Evolutionary conservation across 2,888 invertebrate species (phyloP).

Genomic region (Crossocerus cetratus): DNA sequence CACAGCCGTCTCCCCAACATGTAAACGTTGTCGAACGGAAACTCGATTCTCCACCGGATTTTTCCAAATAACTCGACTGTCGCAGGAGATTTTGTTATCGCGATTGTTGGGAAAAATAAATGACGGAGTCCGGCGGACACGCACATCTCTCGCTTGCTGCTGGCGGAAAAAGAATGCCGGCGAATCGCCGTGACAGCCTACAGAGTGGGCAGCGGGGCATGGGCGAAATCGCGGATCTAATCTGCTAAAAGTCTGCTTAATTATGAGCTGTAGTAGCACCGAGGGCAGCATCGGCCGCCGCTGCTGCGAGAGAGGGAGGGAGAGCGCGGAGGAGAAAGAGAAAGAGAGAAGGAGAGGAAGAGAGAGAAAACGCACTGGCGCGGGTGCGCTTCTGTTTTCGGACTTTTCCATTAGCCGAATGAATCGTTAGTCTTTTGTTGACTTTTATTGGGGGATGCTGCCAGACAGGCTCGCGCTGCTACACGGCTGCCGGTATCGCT

Average conservation of each 20-base stretch:
- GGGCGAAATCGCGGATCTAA: slow-evolving; percentile 69
- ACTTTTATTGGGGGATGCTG: slow-evolving; percentile 76
- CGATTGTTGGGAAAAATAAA: not conserved
- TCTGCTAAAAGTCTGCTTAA: slow-evolving; percentile 77
- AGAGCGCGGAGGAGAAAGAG: slow-evolving; percentile 29
- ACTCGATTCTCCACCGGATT: not conserved
- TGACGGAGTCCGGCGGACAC: not conserved
- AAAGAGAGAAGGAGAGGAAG: slow-evolving; percentile 27
- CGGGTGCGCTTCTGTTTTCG: slow-evolving; percentile 73
- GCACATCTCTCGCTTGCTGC: slow-evolving; percentile 20
- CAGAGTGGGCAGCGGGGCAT: slow-evolving; percentile 24
- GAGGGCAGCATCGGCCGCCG: not conserved
- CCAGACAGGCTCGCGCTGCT: slow-evolving; percentile 47
- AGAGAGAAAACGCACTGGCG: slow-evolving; percentile 28
- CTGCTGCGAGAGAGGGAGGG: not conserved
- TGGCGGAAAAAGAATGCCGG: slow-evolving; percentile 42
- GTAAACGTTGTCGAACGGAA: not conserved
- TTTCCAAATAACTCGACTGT: not conserved
- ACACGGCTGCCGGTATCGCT: slow-evolving; percentile 20
- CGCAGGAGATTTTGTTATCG: not conserved
- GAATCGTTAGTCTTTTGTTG: slow-evolving; percentile 78
- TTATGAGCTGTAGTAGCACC: slow-evolving; percentile 71
- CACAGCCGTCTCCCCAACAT: not conserved
- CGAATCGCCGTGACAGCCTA: slow-evolving; percentile 37
- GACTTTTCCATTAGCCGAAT: slow-evolving; percentile 77